Evolutionary conservation across 2,797 vertebrate species (phyloP).

Genomic region (Ctenopoma multispine): DNA sequence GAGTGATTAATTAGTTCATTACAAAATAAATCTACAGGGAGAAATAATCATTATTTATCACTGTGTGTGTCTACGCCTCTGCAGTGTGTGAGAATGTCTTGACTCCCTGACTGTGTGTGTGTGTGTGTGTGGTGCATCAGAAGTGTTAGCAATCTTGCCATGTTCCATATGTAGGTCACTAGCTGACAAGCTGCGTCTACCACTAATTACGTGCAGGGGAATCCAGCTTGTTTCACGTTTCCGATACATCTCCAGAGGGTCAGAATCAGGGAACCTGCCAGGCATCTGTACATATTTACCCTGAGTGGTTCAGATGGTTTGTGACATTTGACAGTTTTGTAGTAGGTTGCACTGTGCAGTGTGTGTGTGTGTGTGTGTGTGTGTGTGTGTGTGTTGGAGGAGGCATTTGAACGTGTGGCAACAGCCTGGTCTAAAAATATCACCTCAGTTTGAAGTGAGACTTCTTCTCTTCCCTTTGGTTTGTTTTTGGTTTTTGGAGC

Average conservation of each 20-base stretch:
- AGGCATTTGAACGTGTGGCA: conserved; percentile 23
- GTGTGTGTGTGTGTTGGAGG: not conserved
- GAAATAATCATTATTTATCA: not conserved
- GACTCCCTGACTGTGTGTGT: conserved; percentile 3
- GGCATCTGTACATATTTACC: conserved; percentile 51
- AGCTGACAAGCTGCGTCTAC: conserved; percentile 54
- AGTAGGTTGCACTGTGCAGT: conserved; percentile 7
- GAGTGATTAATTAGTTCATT: not conserved
- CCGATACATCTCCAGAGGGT: conserved; percentile 49
- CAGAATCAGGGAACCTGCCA: conserved; percentile 47
- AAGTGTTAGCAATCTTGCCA: conserved; percentile 15
- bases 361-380: not conserved
- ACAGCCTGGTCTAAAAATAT: conserved; percentile 64
- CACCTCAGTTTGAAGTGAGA: conserved; percentile 5
- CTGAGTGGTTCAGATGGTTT: conserved; percentile 19
- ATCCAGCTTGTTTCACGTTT: conserved; percentile 30
- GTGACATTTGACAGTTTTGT: conserved; percentile 50
- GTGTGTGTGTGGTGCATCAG: not conserved
- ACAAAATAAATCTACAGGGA: not conserved
- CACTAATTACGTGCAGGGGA: conserved; percentile 55
- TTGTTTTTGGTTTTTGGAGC: not conserved
- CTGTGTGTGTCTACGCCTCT: not conserved
- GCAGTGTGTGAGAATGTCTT: not conserved
- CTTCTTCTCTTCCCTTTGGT: not conserved
- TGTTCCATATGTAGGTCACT: conserved; percentile 76